These are phyloP conservation scores for Euproctis similis DNA, from an alignment of 2,888 invertebrate species.

Conservation along the genomic window DNA sequence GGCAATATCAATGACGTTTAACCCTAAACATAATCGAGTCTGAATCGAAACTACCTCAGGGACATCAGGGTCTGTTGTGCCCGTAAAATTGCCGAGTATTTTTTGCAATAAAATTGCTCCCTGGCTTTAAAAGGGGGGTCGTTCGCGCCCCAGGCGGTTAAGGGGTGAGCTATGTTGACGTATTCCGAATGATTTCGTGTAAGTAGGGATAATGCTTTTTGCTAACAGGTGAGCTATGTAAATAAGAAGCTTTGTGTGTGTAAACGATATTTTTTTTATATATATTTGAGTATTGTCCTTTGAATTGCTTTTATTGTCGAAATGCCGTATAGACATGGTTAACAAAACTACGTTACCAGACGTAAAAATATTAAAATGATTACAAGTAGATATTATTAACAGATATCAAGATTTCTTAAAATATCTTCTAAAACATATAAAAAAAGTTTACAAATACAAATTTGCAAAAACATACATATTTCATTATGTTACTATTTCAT, in stretches of 20 bases:
- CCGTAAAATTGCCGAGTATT: constrained; percentile 68
- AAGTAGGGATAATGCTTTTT: constrained; percentile 38
- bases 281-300: too few species aligned
- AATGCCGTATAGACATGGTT: too few species aligned
- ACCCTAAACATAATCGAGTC: constrained; percentile 74
- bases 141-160: constrained; percentile 44
- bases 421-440: too few species aligned
- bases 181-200: constrained; percentile 38
- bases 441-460: too few species aligned
- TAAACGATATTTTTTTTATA: constrained; percentile 10
- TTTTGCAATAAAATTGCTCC: constrained; percentile 60
- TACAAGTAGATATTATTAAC: too few species aligned
- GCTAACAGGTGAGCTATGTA: constrained; percentile 27
- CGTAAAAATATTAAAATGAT: too few species aligned
- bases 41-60: constrained; percentile 73
- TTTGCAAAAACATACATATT: too few species aligned
- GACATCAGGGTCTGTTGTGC: constrained; percentile 59
- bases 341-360: too few species aligned
- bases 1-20: constrained; percentile 74
- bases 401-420: too few species aligned
- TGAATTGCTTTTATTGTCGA: too few species aligned
- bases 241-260: constrained; percentile 16
- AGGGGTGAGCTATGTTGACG: constrained; percentile 42
- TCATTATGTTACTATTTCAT: too few species aligned
- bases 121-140: constrained; percentile 57